Base-by-base conservation (phyloP, 2,888 invertebrate species). In the Agrotis segetum region DNA sequence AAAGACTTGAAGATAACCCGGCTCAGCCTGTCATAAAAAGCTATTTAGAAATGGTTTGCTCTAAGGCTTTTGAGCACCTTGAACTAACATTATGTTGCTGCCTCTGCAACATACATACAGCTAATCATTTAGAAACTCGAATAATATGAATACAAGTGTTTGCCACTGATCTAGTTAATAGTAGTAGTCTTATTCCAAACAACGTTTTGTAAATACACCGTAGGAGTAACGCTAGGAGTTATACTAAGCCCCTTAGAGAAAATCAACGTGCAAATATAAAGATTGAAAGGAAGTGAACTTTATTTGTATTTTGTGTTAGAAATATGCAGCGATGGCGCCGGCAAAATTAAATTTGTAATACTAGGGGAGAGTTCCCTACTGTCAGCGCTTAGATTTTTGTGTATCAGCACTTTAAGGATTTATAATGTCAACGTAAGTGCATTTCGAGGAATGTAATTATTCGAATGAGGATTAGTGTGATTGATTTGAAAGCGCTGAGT, bases 371-470 rank as follows among this genome's bases (percentile, higher is more conserved):
- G 58, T 60, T 71, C 82, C 85, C 87, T 82, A n/a, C 84, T 71
- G 76, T 74, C 75, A 82, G 70, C 75, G 74, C 64, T 85, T 63
- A 72, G 72, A 77, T 77, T 75, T 81, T 81, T 86, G 85, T 85
- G 67, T 83, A 78, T 86, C 85, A 83, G 87, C 85, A 85, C 81
- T 85, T 78, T 79, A 85, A 86, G 75, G 87, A 79, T 83, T 86
- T 79, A 44, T 67, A 60, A 78, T 72, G 76, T 78, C 79, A 74
- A 79, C 71, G 59, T 78, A 73, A 67, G 75, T 66, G 75, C 67
- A 79, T 79, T 81, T 79, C 34, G 59, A 64, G 61, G 46, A 84
- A 72, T 73, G 68, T 75, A 78, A 81, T 85, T 79, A 75, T 67
- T 77, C 49, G 34, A 50, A 67, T 59, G 16, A 61, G 58, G 71